Evolutionary conservation across 2,888 invertebrate species (phyloP).

Genomic region (Unio delphinus): DNA sequence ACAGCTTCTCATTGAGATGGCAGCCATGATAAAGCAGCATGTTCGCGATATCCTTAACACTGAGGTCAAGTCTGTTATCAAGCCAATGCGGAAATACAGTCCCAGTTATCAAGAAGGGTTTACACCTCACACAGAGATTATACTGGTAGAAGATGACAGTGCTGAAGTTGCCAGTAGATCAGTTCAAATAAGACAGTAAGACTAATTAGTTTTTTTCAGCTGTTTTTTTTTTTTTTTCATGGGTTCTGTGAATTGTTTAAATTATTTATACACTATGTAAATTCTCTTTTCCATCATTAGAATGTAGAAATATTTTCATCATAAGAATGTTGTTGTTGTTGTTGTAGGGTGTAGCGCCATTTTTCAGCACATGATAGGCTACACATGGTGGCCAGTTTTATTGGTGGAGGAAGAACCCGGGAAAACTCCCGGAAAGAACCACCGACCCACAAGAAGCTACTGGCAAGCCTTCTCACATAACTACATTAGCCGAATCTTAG

Average conservation of each 20-base stretch:
- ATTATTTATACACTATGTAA: neutral
- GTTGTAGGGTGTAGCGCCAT: too few species aligned
- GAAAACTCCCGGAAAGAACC: too few species aligned
- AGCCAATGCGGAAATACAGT: constrained; percentile 62
- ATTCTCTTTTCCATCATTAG: too few species aligned
- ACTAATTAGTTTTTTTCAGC: neutral
- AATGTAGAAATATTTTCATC: too few species aligned
- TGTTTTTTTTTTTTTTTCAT: neutral
- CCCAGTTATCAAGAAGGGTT: constrained; percentile 38
- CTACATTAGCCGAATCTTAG: too few species aligned
- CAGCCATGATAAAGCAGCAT: constrained; percentile 66
- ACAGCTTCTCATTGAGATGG: constrained; percentile 68
- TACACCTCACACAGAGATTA: constrained; percentile 66
- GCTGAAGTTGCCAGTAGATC: constrained; percentile 41
- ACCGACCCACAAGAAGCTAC: too few species aligned
- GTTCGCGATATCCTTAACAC: constrained; percentile 58
- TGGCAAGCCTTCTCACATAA: too few species aligned
- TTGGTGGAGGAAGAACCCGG: too few species aligned
- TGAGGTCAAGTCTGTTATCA: constrained; percentile 62
- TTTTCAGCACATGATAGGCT: too few species aligned
- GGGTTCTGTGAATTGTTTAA: neutral
- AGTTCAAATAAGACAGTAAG: constrained; percentile 46
- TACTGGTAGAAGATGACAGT: constrained; percentile 63
- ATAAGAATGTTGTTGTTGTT: too few species aligned
- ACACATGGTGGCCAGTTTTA: too few species aligned